These are phyloP conservation scores for Corythaixoides concolor DNA, from an alignment of 2,113 vertebrate genomes.

Conservation along the genomic window DNA sequence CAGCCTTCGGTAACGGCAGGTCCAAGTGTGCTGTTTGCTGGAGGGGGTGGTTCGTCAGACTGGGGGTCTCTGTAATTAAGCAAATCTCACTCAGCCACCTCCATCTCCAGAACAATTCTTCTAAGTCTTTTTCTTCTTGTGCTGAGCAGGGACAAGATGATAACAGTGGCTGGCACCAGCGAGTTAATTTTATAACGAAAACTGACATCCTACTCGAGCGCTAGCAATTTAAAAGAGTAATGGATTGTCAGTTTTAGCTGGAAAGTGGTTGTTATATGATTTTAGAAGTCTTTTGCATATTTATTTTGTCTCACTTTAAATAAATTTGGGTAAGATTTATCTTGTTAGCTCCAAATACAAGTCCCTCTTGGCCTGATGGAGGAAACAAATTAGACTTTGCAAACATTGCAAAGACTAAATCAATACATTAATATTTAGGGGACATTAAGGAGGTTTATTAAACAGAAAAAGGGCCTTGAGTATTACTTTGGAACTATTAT, in stretches of 20 bases:
- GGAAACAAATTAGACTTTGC: constrained; percentile 78
- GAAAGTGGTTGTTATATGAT: constrained; percentile 63
- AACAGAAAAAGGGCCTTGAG: constrained; percentile 61
- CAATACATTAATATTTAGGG: constrained; percentile 78
- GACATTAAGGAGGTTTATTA: constrained; percentile 72
- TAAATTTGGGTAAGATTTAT: constrained; percentile 75
- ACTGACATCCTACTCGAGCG: constrained; percentile 42
- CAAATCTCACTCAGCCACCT: background rate
- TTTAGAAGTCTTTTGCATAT: constrained; percentile 73
- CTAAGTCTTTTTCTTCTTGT: background rate
- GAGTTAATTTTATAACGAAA: constrained; percentile 61
- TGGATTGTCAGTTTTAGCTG: constrained; percentile 69
- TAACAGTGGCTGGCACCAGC: constrained; percentile 39
- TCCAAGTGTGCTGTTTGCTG: background rate
- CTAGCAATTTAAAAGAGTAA: constrained; percentile 66
- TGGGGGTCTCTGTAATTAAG: background rate
- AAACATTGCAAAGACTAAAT: constrained; percentile 70
- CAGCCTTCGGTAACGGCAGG: background rate
- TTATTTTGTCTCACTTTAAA: constrained; percentile 75
- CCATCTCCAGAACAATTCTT: background rate
- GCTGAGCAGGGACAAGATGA: constrained; percentile 20
- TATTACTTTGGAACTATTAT: constrained; percentile 59
- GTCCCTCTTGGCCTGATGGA: constrained; percentile 66
- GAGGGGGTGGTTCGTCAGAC: rapidly evolving
- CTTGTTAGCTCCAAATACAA: constrained; percentile 72